phyloP scores from a whole-genome alignment of 2,888 invertebrate species.

The Conus canariensis region DNA sequence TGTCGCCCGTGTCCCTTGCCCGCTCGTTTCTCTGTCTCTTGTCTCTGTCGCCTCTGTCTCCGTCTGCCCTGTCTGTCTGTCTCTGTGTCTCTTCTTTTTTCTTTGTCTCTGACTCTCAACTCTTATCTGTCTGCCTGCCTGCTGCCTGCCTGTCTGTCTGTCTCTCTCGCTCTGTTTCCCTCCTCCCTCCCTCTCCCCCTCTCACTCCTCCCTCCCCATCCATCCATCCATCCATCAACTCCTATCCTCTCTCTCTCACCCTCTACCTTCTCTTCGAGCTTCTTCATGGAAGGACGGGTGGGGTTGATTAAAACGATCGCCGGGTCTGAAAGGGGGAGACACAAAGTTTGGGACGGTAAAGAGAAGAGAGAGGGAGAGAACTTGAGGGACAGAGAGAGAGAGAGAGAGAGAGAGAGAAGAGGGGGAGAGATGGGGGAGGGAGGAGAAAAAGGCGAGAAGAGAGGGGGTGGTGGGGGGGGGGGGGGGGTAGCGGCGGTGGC shows the following conservation, averaged over 20 bases:
- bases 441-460: too few species aligned
- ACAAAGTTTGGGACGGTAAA: too few species aligned
- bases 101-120: background rate
- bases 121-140: too few species aligned
- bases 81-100: background rate
- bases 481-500: too few species aligned
- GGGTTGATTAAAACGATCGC: conserved; percentile 23
- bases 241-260: background rate
- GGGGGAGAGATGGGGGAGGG: too few species aligned
- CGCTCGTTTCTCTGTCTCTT: background rate
- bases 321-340: background rate
- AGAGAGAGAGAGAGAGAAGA: background rate
- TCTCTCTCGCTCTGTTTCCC: too few species aligned
- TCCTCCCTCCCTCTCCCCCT: too few species aligned
- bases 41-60: background rate
- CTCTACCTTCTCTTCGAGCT: background rate
- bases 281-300: background rate
- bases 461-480: too few species aligned
- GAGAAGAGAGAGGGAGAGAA: background rate
- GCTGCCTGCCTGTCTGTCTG: too few species aligned
- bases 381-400: background rate
- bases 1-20: background rate
- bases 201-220: too few species aligned
- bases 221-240: too few species aligned
- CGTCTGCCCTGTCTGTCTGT: too few species aligned